A percentile compares a stretch with the other conserved stretches of the same genome.
Evolutionary conservation across 1,140 invertebrate species (phyloP).

Genomic region (Cepaea nemoralis): DNA sequence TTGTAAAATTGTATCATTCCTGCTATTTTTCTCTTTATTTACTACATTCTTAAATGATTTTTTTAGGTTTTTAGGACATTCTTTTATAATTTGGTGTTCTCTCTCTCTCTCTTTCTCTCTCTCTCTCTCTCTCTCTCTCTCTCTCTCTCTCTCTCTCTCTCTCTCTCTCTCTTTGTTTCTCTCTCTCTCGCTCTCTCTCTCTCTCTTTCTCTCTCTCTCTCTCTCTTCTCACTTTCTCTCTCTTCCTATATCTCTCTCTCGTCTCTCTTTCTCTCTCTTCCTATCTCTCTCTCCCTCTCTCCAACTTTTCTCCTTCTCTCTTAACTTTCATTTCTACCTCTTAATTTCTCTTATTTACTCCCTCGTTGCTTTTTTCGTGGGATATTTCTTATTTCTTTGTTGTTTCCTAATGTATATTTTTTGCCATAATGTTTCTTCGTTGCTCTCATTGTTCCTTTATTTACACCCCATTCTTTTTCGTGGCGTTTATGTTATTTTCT

Average conservation of each 20-base stretch:
- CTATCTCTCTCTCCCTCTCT: not conserved
- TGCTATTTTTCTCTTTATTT: too few species aligned
- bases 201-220: slow-evolving; percentile 20
- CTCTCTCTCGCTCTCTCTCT: slow-evolving; percentile 12
- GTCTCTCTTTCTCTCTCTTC: slow-evolving; percentile 10
- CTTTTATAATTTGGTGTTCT: too few species aligned
- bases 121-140: slow-evolving; percentile 31
- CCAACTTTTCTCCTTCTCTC: slow-evolving; percentile 10
- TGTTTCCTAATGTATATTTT: not conserved
- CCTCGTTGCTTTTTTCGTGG: not conserved
- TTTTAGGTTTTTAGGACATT: too few species aligned
- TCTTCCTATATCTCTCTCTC: too few species aligned
- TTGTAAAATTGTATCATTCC: too few species aligned
- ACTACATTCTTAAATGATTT: too few species aligned
- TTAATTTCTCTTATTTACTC: not conserved
- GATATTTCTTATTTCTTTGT: not conserved
- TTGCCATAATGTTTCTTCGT: too few species aligned
- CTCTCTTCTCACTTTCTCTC: not conserved
- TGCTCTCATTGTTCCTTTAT: not conserved
- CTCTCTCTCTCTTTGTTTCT: slow-evolving; percentile 23
- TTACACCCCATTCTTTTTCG: not conserved
- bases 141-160: slow-evolving; percentile 9
- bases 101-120: slow-evolving; percentile 15
- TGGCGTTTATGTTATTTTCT: not conserved
- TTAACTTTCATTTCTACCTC: not conserved